These are phyloP conservation scores for Sclerodermus sp. DNA, from an alignment of 2,888 invertebrate species.

Conservation along the genomic window DNA sequence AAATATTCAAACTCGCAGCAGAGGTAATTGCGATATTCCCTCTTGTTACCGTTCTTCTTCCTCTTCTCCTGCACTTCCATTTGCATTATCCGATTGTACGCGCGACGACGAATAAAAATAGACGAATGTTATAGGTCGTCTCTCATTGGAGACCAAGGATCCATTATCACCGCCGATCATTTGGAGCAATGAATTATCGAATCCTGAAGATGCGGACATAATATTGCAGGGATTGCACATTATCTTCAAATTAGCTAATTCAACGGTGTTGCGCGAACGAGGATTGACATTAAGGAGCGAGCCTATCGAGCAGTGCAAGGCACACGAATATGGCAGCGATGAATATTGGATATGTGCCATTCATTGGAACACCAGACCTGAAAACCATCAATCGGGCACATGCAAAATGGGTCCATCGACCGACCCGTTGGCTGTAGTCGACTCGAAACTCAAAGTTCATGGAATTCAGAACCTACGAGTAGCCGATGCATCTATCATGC, in stretches of 20 bases:
- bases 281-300: conserved; percentile 19
- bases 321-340: conserved; percentile 56
- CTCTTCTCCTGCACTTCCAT: not conserved
- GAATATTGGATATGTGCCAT: conserved; percentile 76
- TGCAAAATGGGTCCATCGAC: conserved; percentile 76
- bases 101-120: not conserved
- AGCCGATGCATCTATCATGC: conserved; percentile 65
- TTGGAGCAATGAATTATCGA: conserved; percentile 74
- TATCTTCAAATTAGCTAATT: conserved; percentile 62
- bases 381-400: conserved; percentile 80
- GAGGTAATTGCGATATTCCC: too few species aligned
- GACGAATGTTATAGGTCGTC: conserved; percentile 44
- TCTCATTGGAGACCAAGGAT: conserved; percentile 67
- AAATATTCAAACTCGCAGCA: conserved; percentile 67
- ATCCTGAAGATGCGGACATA: conserved; percentile 66
- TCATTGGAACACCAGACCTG: conserved; percentile 70
- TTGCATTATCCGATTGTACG: not conserved
- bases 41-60: not conserved
- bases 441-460: conserved; percentile 67
- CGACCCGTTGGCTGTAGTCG: conserved; percentile 75
- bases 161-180: conserved; percentile 72
- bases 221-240: conserved; percentile 66
- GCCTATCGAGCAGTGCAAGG: conserved; percentile 23
- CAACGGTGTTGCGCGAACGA: conserved; percentile 53
- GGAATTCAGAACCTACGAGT: conserved; percentile 62